Conservation (phyloP, 2,888 invertebrate species). For the Mythimna ferrago region DNA sequence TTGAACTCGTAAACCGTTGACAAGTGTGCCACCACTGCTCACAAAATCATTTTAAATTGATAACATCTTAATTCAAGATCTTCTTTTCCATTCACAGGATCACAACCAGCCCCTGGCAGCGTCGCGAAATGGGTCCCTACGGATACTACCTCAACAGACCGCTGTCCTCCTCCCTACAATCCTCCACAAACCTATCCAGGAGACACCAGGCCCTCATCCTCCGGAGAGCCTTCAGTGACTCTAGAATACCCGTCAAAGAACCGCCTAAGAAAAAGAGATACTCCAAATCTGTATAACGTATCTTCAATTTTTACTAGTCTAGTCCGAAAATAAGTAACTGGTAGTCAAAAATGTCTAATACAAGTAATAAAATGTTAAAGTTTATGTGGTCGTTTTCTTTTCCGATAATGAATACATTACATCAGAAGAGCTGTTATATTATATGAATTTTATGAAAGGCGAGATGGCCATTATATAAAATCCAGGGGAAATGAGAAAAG, state of each 20-base stretch:
- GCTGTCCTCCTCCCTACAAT: constrained; percentile 70
- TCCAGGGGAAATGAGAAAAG: not conserved
- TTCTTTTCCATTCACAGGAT: constrained; percentile 80
- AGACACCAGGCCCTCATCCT: constrained; percentile 70
- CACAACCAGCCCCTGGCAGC: constrained; percentile 90
- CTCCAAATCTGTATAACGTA: constrained; percentile 82
- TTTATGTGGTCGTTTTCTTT: constrained; percentile 15
- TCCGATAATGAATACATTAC: not conserved
- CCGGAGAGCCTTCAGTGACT: constrained; percentile 82
- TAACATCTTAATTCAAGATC: too few species aligned
- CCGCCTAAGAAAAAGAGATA: constrained; percentile 80
- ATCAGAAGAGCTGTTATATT: not conserved
- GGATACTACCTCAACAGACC: constrained; percentile 91
- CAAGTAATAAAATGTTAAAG: constrained; percentile 49
- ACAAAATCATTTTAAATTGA: too few species aligned
- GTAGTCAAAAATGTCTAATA: constrained; percentile 30
- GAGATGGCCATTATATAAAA: not conserved
- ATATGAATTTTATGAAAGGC: not conserved
- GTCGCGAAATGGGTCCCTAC: constrained; percentile 91
- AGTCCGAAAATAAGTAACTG: constrained; percentile 27
- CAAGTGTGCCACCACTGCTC: too few species aligned
- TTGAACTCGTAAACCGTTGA: too few species aligned
- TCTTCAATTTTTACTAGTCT: constrained; percentile 14
- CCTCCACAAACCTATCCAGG: constrained; percentile 65
- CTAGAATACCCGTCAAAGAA: constrained; percentile 79